Percentiles rank a stretch among this genome's conserved stretches.
These are phyloP conservation scores for Crotophaga sulcirostris DNA, from an alignment of 2,113 vertebrate genomes.

Conservation along the genomic window DNA sequence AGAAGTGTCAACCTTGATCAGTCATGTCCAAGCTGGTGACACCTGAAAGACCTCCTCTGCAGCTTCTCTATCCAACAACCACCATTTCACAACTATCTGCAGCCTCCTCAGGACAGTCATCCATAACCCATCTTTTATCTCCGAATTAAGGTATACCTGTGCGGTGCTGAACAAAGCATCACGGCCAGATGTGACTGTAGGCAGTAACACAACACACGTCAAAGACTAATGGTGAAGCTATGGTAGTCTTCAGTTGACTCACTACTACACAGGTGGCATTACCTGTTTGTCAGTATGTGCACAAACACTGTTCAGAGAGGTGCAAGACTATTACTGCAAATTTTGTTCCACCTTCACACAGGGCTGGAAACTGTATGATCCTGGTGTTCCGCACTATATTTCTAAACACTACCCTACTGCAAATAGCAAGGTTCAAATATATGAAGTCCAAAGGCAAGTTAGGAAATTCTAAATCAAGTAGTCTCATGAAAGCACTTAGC, in stretches of 20 bases:
- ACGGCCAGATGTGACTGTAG: background rate
- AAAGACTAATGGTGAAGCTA: background rate
- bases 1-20: background rate
- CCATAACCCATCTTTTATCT: background rate
- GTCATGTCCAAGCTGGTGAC: background rate
- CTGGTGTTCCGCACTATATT: background rate
- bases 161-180: background rate
- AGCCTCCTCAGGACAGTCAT: background rate
- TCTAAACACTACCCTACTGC: background rate
- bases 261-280: background rate
- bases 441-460: background rate
- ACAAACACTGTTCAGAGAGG: background rate
- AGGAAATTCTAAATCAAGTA: background rate
- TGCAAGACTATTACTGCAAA: background rate
- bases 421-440: background rate
- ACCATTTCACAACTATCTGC: background rate
- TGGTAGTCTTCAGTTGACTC: fast-evolving
- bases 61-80: background rate
- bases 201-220: background rate
- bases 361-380: background rate
- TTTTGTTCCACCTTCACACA: background rate
- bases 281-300: background rate
- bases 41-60: background rate
- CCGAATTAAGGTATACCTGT: fast-evolving
- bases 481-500: background rate